Evolutionary conservation across 2,888 invertebrate species (phyloP).

Genomic region (Macrostomum cliftonense): DNA sequence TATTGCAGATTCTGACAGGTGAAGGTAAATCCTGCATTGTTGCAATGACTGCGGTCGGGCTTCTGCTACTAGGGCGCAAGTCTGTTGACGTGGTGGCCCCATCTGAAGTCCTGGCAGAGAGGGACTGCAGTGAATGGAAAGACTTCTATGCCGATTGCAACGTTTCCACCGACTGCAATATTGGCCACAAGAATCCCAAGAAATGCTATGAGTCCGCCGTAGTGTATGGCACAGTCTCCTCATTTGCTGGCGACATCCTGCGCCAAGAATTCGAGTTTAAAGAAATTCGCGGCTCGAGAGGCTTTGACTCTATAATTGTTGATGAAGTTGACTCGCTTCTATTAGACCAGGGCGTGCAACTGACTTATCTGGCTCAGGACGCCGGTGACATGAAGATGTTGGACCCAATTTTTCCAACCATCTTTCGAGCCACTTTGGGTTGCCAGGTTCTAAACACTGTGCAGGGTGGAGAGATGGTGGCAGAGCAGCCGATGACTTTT

Average conservation of each 20-base stretch:
- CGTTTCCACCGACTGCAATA: constrained; percentile 3
- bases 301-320: constrained; percentile 7
- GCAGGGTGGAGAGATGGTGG: no score
- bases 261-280: constrained; percentile 7
- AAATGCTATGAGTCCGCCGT: constrained; percentile 10
- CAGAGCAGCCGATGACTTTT: no score
- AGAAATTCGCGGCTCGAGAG: constrained; percentile 7
- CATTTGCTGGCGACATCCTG: constrained; percentile 10
- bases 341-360: constrained; percentile 11
- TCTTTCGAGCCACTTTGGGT: no score
- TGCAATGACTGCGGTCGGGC: constrained; percentile 22
- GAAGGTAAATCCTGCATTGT: constrained; percentile 20
- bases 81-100: constrained; percentile 12
- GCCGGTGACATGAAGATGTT: constrained; percentile 11
- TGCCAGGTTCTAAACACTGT: no score
- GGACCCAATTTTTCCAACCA: constrained; percentile 7
- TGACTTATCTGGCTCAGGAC: constrained; percentile 6
- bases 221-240: constrained; percentile 12
- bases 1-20: constrained; percentile 32
- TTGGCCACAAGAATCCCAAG: constrained; percentile 7
- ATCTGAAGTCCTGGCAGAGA: constrained; percentile 12
- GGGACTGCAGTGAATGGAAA: constrained; percentile 6
- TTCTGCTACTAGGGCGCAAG: constrained; percentile 17
- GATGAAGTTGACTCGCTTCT: constrained; percentile 13
- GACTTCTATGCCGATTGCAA: constrained; percentile 3